These are phyloP conservation scores for Palaemon carinicauda DNA, from an alignment of 1,140 invertebrate genomes.

Conservation along the genomic window DNA sequence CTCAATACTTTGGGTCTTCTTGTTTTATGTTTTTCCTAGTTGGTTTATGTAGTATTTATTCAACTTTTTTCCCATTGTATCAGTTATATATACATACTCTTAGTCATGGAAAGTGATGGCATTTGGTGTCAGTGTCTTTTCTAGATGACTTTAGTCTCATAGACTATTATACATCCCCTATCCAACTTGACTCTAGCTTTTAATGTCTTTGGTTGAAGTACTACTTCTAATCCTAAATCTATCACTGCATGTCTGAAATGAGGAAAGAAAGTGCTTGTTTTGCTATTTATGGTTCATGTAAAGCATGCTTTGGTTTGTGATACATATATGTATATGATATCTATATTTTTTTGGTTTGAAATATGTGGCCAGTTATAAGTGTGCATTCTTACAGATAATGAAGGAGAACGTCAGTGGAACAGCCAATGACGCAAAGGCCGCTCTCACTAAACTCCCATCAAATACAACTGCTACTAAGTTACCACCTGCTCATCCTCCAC, in stretches of 20 bases:
- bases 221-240: not conserved
- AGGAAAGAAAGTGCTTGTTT: not conserved
- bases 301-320: too few species aligned
- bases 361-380: not conserved
- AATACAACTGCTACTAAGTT: conserved; percentile 59
- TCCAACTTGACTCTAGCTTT: conserved; percentile 38
- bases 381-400: conserved; percentile 54
- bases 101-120: too few species aligned
- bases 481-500: conserved; percentile 52
- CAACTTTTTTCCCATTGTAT: not conserved
- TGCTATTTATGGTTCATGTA: too few species aligned
- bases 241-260: not conserved
- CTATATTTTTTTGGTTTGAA: not conserved
- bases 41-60: not conserved
- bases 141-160: not conserved
- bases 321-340: not conserved
- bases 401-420: conserved; percentile 54
- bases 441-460: conserved; percentile 56
- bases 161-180: conserved; percentile 12
- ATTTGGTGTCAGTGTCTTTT: too few species aligned
- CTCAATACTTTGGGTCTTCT: conserved; percentile 28
- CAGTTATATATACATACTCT: not conserved
- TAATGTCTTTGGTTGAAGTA: not conserved
- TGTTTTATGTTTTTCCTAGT: not conserved
- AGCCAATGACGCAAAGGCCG: conserved; percentile 56